These are phyloP conservation scores for Albula goreensis DNA, from an alignment of 2,113 vertebrate species.

Conservation along the genomic window DNA sequence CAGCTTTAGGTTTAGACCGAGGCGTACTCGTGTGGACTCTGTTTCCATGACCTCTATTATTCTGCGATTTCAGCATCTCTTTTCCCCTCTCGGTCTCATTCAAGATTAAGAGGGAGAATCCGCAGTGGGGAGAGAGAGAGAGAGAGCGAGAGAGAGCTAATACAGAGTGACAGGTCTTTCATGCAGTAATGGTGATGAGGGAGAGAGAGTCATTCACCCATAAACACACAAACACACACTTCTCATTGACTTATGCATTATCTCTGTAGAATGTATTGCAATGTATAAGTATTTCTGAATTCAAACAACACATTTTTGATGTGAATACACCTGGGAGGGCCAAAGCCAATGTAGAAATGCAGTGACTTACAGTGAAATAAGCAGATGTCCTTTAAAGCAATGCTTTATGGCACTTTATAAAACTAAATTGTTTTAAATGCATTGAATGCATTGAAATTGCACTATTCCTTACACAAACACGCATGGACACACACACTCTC, in stretches of 20 bases:
- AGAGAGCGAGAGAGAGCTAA: neutral
- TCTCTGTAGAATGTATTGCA: neutral
- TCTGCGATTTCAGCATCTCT: constrained; percentile 2
- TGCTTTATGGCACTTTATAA: neutral
- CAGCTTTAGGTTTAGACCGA: neutral
- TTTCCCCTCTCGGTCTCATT: constrained; percentile 1
- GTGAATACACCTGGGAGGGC: neutral
- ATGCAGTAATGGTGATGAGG: constrained; percentile 11
- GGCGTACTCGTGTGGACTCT: neutral
- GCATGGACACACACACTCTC: neutral
- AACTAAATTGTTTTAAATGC: neutral
- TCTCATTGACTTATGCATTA: neutral
- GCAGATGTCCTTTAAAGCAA: neutral
- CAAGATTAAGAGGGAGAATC: constrained; percentile 28
- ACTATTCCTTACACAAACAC: neutral
- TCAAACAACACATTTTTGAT: no score
- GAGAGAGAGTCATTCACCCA: constrained; percentile 11
- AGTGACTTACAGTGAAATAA: neutral
- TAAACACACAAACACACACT: neutral
- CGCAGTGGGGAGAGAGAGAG: neutral
- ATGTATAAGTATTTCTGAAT: no score
- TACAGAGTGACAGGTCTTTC: neutral
- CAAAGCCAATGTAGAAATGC: neutral
- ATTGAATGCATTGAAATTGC: neutral
- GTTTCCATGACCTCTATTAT: neutral